Evolutionary conservation across 2,113 vertebrate genomes (phyloP).

Genomic region (Daphoenositta chrysoptera): DNA sequence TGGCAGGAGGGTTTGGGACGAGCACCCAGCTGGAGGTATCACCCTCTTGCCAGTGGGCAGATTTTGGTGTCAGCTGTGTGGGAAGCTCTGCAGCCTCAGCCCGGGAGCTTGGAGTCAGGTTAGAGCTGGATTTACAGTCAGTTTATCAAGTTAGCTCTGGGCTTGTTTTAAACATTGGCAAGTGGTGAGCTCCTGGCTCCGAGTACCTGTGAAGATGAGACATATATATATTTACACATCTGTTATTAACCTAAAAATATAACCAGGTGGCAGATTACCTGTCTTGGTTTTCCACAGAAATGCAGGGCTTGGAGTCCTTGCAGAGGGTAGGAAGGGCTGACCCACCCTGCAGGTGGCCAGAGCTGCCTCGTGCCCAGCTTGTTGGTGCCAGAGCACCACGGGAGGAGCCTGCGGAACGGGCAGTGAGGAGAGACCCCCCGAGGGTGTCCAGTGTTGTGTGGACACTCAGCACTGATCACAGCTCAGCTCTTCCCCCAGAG

Average conservation of each 20-base stretch:
- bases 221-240: conserved; percentile 34
- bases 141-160: not conserved
- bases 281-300: not conserved
- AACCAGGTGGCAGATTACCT: conserved; percentile 18
- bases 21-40: not conserved
- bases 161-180: conserved; percentile 41
- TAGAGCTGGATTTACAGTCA: not conserved
- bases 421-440: not conserved
- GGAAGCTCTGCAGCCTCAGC: not conserved
- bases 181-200: not conserved
- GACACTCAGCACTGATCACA: not conserved
- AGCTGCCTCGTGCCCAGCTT: not conserved
- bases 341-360: not conserved
- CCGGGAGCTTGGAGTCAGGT: not conserved
- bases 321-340: not conserved
- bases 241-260: conserved; percentile 58
- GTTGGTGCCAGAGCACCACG: fast-evolving
- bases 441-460: not conserved
- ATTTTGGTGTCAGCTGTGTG: not conserved
- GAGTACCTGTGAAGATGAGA: conserved; percentile 1
- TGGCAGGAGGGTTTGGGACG: not conserved
- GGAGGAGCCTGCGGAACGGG: not conserved
- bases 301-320: not conserved
- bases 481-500: not conserved
- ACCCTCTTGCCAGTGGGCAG: not conserved